A percentile compares a stretch with the other conserved stretches of the same genome.
These are phyloP conservation scores for Hydraecia micacea DNA, from an alignment of 2,888 invertebrate genomes.

Conservation along the genomic window DNA sequence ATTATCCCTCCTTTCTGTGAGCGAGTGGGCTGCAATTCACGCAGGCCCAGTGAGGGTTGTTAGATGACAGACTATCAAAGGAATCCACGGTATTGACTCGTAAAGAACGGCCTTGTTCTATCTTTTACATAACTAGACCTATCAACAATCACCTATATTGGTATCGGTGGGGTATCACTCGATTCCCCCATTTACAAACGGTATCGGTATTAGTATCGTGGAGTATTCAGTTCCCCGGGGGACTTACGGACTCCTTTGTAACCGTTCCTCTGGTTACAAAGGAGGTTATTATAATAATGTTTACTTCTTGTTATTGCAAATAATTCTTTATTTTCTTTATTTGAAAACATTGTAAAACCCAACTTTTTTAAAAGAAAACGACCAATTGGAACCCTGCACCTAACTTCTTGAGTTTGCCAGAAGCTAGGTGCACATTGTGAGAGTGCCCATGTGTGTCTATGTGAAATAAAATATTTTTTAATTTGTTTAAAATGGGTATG, in stretches of 20 bases:
- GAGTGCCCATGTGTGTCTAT: background rate
- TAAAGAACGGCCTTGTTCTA: conserved; percentile 11
- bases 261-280: background rate
- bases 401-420: background rate
- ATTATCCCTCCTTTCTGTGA: background rate
- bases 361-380: background rate
- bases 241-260: background rate
- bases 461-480: no score
- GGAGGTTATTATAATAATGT: background rate
- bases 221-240: conserved; percentile 5
- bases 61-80: conserved; percentile 16
- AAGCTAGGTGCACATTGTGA: background rate
- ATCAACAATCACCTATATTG: conserved; percentile 6
- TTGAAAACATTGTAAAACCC: no score
- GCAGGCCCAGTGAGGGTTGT: background rate
- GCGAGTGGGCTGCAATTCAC: background rate
- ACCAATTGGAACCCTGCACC: background rate
- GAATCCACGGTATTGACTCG: background rate
- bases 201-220: background rate
- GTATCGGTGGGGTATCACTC: conserved; percentile 8
- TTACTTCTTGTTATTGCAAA: background rate
- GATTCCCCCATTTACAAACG: conserved; percentile 12
- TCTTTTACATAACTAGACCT: background rate
- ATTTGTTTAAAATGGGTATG: background rate
- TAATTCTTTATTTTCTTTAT: background rate